Conservation (phyloP, 2,113 vertebrate species). For the Sarotherodon lohbergeri region DNA sequence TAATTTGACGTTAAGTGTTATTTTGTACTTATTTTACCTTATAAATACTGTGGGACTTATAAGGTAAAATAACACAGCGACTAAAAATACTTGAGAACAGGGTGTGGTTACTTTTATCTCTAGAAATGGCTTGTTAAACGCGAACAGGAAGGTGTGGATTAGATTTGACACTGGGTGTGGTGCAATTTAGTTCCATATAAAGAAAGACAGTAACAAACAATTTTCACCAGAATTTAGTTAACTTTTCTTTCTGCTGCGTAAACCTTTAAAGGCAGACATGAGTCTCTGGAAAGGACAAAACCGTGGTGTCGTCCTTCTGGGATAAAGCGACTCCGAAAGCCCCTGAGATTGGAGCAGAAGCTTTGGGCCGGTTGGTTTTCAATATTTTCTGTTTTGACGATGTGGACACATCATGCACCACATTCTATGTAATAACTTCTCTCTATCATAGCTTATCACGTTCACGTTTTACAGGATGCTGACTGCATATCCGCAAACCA, state of each 20-base stretch:
- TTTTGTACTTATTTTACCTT: background rate
- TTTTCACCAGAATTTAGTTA: background rate
- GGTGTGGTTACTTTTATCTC: constrained; percentile 9
- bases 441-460: background rate
- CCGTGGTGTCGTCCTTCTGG: constrained; percentile 57
- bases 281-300: constrained; percentile 59
- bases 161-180: background rate
- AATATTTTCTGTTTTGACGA: background rate
- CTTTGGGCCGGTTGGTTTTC: constrained; percentile 45
- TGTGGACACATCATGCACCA: background rate
- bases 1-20: background rate
- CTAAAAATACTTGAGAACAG: background rate
- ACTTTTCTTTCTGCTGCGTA: background rate
- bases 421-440: background rate
- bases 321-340: constrained; percentile 21
- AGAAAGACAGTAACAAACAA: background rate
- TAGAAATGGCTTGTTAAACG: background rate
- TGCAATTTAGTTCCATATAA: constrained; percentile 5
- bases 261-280: constrained; percentile 51
- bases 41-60: background rate
- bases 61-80: background rate
- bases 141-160: background rate
- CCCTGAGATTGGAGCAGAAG: constrained; percentile 33
- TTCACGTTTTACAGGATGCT: constrained; percentile 57
- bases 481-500: constrained; percentile 43